Evolutionary conservation across 1,140 invertebrate species (phyloP).

Genomic region (Micrasema longulum): DNA sequence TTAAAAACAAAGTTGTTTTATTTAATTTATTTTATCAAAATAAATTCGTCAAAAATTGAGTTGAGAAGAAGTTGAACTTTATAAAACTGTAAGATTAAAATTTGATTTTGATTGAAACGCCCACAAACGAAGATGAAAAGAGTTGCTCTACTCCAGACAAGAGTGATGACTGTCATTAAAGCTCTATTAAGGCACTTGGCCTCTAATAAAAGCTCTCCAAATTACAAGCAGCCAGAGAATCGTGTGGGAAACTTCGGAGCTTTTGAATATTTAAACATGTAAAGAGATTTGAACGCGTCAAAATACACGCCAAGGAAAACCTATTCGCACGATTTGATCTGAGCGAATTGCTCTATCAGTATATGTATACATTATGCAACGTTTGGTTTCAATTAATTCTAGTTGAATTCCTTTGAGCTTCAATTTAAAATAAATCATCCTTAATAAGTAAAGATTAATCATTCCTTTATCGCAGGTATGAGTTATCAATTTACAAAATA

Average conservation of each 20-base stretch:
- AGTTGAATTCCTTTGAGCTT: no score
- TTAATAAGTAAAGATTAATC: no score
- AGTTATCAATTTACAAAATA: no score
- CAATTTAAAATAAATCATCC: no score
- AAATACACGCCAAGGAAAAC: background rate
- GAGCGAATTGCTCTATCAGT: constrained; percentile 34
- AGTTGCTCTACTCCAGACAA: constrained; percentile 38
- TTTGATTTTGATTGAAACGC: constrained; percentile 20
- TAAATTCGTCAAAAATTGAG: no score
- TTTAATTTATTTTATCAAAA: no score
- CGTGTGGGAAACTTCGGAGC: constrained; percentile 36
- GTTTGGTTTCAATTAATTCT: no score
- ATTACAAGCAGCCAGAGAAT: constrained; percentile 38
- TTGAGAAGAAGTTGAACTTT: no score
- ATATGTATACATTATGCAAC: no score
- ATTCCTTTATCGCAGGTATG: no score
- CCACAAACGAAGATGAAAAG: constrained; percentile 27
- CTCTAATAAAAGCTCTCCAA: constrained; percentile 50
- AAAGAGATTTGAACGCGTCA: background rate
- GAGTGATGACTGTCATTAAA: constrained; percentile 53
- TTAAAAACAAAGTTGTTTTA: no score
- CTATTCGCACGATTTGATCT: background rate
- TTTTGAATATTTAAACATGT: constrained; percentile 28
- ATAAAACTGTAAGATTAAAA: no score
- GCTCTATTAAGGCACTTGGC: constrained; percentile 48